Percentiles rank a stretch among this genome's conserved stretches.
Evolutionary conservation across 2,113 vertebrate genomes (phyloP).

Genomic region (Sinocyclocheilus grahami): DNA sequence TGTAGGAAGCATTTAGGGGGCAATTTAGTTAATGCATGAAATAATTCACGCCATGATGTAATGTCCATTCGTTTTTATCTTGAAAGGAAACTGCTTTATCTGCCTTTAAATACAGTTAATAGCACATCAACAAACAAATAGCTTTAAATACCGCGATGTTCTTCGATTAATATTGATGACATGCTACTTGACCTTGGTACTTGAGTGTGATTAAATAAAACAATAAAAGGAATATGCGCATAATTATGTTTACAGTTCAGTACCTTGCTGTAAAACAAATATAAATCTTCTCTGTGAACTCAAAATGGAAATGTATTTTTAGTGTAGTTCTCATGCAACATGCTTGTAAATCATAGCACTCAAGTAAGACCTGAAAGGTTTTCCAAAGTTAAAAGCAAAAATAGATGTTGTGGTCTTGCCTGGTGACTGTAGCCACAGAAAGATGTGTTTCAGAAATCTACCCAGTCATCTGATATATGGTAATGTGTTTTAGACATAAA

Average conservation of each 20-base stretch:
- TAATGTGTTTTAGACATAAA: background rate
- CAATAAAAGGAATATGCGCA: constrained; percentile 56
- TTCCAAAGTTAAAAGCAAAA: background rate
- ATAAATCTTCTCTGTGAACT: constrained; percentile 50
- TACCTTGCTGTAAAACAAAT: constrained; percentile 49
- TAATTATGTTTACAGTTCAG: constrained; percentile 46
- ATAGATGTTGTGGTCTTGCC: background rate
- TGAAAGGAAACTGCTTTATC: constrained; percentile 72
- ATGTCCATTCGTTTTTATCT: constrained; percentile 75
- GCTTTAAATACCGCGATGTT: constrained; percentile 68
- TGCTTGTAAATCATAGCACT: constrained; percentile 4
- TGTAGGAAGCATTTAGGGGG: constrained; percentile 72
- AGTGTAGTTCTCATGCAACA: constrained; percentile 14
- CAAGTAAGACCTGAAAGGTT: background rate
- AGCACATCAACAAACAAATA: constrained; percentile 73
- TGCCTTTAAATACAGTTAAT: constrained; percentile 72
- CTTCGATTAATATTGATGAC: constrained; percentile 70
- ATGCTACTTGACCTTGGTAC: constrained; percentile 71
- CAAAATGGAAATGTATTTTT: constrained; percentile 52
- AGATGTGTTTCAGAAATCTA: background rate
- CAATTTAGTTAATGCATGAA: constrained; percentile 75
- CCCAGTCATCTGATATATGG: background rate
- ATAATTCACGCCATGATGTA: constrained; percentile 75
- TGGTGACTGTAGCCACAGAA: background rate
- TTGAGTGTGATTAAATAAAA: constrained; percentile 73